Conservation (phyloP, 2,888 invertebrate species). For the Oscheius sp. region DNA sequence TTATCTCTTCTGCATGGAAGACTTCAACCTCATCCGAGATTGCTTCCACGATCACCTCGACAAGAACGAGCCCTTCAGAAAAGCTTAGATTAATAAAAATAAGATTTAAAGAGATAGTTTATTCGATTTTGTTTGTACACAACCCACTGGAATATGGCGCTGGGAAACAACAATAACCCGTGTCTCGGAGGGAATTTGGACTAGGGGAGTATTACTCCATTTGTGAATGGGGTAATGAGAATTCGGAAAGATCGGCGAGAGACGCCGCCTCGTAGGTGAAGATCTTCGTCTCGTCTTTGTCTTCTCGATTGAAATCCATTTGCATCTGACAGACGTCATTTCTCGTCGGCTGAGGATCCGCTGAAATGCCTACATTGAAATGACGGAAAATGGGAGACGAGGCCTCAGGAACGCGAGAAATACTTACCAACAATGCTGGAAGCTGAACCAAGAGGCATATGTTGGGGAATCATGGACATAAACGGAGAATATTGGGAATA, state of each 20-base stretch:
- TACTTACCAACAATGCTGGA: not conserved
- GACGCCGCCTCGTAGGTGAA: not conserved
- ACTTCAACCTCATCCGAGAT: constrained; percentile 70
- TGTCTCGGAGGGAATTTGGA: no score
- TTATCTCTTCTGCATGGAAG: constrained; percentile 70
- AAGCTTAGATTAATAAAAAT: not conserved
- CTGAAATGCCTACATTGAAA: constrained; percentile 7
- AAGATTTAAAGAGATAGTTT: no score
- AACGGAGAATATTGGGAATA: not conserved
- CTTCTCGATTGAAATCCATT: constrained; percentile 7
- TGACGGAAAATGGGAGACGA: no score
- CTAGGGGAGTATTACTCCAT: constrained; percentile 1
- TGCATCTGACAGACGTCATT: not conserved
- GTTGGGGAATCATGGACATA: not conserved
- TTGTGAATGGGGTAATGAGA: not conserved
- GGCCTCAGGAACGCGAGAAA: not conserved
- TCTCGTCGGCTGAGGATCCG: constrained; percentile 23
- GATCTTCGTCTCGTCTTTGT: constrained; percentile 28
- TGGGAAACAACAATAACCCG: not conserved
- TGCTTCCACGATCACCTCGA: constrained; percentile 71
- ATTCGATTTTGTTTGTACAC: not conserved
- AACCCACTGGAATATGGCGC: not conserved
- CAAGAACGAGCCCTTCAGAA: constrained; percentile 50
- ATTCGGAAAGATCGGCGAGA: not conserved
- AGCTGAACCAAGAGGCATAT: not conserved